phyloP scores from a whole-genome alignment of 2,797 vertebrate species.

The Leucoraja ocellata region DNA sequence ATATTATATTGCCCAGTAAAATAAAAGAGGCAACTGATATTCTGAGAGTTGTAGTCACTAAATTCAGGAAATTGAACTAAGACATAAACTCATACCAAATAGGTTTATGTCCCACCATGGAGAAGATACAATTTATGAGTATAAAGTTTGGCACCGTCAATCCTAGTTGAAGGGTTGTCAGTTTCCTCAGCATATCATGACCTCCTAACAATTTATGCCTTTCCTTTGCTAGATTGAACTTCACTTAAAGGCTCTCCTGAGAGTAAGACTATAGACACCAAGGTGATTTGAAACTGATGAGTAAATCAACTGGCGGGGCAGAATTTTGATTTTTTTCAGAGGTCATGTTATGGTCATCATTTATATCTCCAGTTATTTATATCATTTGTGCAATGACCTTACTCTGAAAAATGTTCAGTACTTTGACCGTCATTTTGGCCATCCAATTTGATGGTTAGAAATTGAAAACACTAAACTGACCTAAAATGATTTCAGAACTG shows the following conservation, averaged over 20 bases:
- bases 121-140: background rate
- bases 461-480: background rate
- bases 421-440: background rate
- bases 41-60: background rate
- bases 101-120: background rate
- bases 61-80: slow-evolving; percentile 14
- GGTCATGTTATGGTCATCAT: background rate
- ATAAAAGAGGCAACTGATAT: slow-evolving; percentile 1
- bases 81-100: background rate
- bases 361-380: background rate
- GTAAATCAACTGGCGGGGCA: background rate
- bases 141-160: background rate
- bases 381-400: background rate
- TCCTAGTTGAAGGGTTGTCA: background rate
- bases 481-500: background rate
- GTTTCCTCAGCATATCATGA: background rate
- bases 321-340: background rate
- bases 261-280: background rate
- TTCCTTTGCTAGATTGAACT: slow-evolving; percentile 22
- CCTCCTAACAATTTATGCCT: background rate
- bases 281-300: background rate
- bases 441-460: background rate
- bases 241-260: background rate
- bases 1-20: background rate
- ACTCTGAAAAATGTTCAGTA: background rate